Evolutionary conservation across 2,113 vertebrate genomes (phyloP), one percentile per base, ranked within the genome.

Genomic region (Pelecanoides urinatrix): DNA sequence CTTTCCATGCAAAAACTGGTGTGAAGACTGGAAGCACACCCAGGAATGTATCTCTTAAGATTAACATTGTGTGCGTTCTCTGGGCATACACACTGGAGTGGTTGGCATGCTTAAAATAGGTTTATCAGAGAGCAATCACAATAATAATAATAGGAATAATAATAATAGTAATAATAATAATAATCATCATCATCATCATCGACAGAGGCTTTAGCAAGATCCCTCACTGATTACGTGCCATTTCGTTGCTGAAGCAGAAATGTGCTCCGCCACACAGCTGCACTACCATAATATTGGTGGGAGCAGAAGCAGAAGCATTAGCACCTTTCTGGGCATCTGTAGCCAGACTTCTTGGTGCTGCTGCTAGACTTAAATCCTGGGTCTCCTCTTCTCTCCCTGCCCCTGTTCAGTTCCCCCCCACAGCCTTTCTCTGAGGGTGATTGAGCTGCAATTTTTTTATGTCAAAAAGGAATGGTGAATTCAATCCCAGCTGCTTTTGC

Each of bases 251-350:
- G 36, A 80, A 79, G 40, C 56, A 95, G 62, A 71, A 78, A 13
- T 9, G 65, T 32, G 53, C 55, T 95, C 50, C 2, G 3, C 20
- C 29, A 34, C 1, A 5, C 58, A 91, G 30, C 34, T 50, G 21
- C 18, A 10, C 42, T 58, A 16, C 52, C 12, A 4, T 3, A 13
- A 3, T 9, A 10, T 12, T 1, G 1, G 26, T 56, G 74, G 26
- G 45, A 91, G 56, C 32, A 85, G 66, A n/a, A 62, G 47, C 50
- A 74, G 55, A 80, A 23, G 20, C 36, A 76, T 22, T 9, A 66
- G 67, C 55, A 84, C 23, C 45, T 73, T 84, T 45, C 62, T 38
- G 68, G 50, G 32, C 55, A 73, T 45, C 68, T 74, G 16, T 10
- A 77, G 50, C 55, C 83, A 86, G n/a, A 34, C 14, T 66, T 70